phyloP scores from a whole-genome alignment of 2,113 vertebrate species.

The Carassius carassius region DNA sequence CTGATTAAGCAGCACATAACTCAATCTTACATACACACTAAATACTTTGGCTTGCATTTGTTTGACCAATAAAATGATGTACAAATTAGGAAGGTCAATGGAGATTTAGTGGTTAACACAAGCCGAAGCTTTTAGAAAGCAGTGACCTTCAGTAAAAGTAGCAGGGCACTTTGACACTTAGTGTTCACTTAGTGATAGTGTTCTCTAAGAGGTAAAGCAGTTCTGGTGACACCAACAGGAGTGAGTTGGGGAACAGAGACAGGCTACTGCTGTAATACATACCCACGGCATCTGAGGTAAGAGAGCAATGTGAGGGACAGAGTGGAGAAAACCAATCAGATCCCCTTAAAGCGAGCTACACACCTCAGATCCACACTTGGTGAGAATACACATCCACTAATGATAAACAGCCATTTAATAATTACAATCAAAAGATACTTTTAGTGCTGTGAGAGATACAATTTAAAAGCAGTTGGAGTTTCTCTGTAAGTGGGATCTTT shows the following conservation, averaged over 20 bases:
- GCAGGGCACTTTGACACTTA: neutral
- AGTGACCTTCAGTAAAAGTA: conserved; percentile 13
- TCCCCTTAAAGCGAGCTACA: conserved; percentile 53
- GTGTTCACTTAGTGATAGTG: too few species aligned
- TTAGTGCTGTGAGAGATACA: neutral
- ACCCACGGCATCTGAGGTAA: conserved; percentile 86
- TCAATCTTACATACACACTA: neutral
- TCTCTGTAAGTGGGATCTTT: neutral
- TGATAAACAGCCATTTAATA: conserved; percentile 41
- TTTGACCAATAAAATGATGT: neutral
- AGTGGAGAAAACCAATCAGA: conserved; percentile 77
- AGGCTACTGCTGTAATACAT: conserved; percentile 75
- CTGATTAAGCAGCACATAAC: neutral
- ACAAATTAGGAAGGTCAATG: neutral
- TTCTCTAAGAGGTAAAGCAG: conserved; percentile 24
- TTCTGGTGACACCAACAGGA: conserved; percentile 37
- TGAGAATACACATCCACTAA: conserved; percentile 5
- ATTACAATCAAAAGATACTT: neutral
- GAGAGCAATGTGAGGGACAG: conserved; percentile 78
- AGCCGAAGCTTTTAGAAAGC: conserved; percentile 5
- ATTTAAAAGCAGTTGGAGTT: conserved; percentile 48
- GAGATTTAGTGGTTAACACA: neutral
- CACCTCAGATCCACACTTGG: conserved; percentile 18
- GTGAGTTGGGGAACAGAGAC: conserved; percentile 61
- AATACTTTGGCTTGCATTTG: conserved; percentile 22